Base-by-base conservation (phyloP, 2,797 vertebrate genomes). In the Acipenser oxyrinchus region DNA sequence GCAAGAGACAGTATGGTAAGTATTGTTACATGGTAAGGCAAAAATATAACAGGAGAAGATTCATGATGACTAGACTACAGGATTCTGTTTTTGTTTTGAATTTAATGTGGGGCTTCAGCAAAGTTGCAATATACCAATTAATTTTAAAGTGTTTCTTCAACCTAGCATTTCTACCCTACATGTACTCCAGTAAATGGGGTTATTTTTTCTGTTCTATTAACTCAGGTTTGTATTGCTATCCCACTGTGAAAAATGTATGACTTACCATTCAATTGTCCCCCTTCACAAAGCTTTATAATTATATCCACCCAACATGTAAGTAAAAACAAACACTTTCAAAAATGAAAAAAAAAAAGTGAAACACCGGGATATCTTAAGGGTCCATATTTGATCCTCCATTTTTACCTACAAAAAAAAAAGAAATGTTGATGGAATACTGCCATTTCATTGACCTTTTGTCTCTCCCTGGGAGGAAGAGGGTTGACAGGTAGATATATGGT, bases 401-500 rank as follows among this genome's bases (percentile, higher is more conserved):
- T 74, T 55, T 81, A 81, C 77, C 72, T 37, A 37, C 23, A 37
- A 37, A 67, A 76, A 78, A 79, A 81, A 85, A 68, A 74, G 80
- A 81, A 80, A 78, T 79, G 84, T 83, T 90, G 84, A 91, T 92
- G 89, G 90, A 94, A 93, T 90, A 86, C 87, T 86, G 89, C 88
- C 91, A 93, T 93, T 90, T 85, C 84, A 78, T 79, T 94, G 91
- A 95, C 94, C 93, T 91, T 87, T 82, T 91, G 92, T 91, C 83
- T 87, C 85, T 91, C 92, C 84, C 82, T 71, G 78, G 84, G 91
- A 95, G 94, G 95, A 97, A 97, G 89, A 86, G 82, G 23, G 79
- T 88, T 98, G 96, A 98, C 96, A 97, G 91, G 91, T 93, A 98
- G 94, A 99, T 96, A 94, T 96, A 99, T 99, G 89, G 91, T 84